Percentiles rank a stretch among this genome's conserved stretches.
These are phyloP conservation scores for Rhinoraja longicauda DNA, from an alignment of 2,797 vertebrate genomes.

Conservation along the genomic window DNA sequence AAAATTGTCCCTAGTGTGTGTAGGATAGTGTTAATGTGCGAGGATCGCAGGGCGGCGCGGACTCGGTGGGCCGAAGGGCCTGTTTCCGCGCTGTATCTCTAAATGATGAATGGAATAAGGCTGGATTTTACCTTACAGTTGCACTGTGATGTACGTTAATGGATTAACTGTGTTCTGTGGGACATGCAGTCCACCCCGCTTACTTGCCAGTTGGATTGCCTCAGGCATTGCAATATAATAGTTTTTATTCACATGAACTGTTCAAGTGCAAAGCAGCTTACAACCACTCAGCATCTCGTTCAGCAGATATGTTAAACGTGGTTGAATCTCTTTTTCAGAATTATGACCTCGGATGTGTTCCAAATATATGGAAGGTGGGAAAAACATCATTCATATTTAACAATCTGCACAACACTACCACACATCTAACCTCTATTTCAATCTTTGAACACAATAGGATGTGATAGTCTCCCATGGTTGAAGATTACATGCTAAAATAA, in stretches of 20 bases:
- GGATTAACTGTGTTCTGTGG: conserved; percentile 53
- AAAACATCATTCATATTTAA: neutral
- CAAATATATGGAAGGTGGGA: neutral
- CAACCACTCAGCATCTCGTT: neutral
- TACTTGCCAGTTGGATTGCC: conserved; percentile 14
- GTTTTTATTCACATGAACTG: conserved; percentile 5
- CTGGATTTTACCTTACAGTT: conserved; percentile 16
- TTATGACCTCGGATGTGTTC: neutral
- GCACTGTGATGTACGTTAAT: conserved; percentile 48
- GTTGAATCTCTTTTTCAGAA: conserved; percentile 5
- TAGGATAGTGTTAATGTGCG: too few species aligned
- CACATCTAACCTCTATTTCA: neutral
- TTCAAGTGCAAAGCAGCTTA: conserved; percentile 14
- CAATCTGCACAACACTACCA: neutral
- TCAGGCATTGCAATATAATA: conserved; percentile 14
- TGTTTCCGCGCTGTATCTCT: too few species aligned
- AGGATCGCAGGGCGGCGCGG: too few species aligned
- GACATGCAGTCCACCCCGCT: neutral
- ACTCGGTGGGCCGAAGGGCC: too few species aligned
- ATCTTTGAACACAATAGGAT: neutral
- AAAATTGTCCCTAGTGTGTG: too few species aligned
- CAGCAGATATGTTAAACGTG: conserved; percentile 16
- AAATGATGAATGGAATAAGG: neutral
- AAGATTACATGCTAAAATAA: neutral
- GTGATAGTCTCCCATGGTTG: neutral